Conservation (phyloP, 2,888 invertebrate species). For the Drosophila peninsularis region DNA sequence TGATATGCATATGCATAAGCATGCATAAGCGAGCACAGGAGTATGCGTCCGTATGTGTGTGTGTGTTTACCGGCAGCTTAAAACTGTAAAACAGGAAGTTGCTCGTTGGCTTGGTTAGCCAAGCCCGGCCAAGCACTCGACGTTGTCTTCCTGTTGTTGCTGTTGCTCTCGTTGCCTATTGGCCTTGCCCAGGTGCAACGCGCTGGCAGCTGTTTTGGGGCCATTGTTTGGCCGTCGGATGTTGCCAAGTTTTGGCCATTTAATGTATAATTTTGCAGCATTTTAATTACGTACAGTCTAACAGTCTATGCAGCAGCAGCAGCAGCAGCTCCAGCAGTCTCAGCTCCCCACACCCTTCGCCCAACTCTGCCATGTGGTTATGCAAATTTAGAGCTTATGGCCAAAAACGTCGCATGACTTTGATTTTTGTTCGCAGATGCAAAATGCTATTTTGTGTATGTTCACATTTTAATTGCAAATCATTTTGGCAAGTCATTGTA, state of each 20-base stretch:
- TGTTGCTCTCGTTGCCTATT: conserved; percentile 23
- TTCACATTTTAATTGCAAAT: conserved; percentile 59
- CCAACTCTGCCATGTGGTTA: conserved; percentile 55
- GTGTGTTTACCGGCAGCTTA: conserved; percentile 60
- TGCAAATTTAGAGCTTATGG: conserved; percentile 65
- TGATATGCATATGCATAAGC: conserved; percentile 48
- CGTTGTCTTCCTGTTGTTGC: conserved; percentile 53
- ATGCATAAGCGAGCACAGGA: conserved; percentile 15
- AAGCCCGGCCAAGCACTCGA: conserved; percentile 70
- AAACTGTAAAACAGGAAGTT: conserved; percentile 77
- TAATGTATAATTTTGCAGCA: conserved; percentile 78
- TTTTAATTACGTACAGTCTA: conserved; percentile 67
- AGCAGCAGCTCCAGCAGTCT: not conserved
- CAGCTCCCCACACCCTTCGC: not conserved
- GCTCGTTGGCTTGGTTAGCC: conserved; percentile 79
- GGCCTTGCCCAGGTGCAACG: conserved; percentile 69
- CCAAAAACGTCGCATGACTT: conserved; percentile 61
- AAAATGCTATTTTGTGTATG: conserved; percentile 39
- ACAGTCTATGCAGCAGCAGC: conserved; percentile 3
- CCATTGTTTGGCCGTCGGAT: conserved; percentile 76
- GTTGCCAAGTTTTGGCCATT: conserved; percentile 72
- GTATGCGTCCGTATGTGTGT: conserved; percentile 26
- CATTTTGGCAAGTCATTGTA: conserved; percentile 47
- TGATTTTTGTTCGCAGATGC: conserved; percentile 57
- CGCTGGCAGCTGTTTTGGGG: conserved; percentile 70